A percentile compares a stretch with the other conserved stretches of the same genome.
Evolutionary conservation across 2,113 vertebrate species (phyloP).

Genomic region (Passer montanus): DNA sequence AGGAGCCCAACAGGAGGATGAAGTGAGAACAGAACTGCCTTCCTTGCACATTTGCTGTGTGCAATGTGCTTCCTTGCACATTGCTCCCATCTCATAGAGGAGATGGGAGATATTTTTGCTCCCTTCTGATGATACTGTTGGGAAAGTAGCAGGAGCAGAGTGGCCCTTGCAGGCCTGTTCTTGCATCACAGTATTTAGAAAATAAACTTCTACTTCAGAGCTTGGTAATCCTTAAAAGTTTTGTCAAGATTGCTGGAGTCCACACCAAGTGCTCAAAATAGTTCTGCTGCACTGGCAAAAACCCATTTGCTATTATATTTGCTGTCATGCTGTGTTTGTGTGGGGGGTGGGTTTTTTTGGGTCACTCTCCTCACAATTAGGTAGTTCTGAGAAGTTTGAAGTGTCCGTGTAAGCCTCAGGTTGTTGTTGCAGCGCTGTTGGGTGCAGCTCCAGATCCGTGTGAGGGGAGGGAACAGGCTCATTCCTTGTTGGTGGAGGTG

Average conservation of each 20-base stretch:
- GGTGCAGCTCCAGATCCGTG: fast-evolving
- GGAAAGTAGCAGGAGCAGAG: background rate
- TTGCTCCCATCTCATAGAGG: background rate
- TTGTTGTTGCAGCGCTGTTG: background rate
- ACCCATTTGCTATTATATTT: background rate
- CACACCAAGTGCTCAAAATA: background rate
- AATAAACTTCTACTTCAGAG: background rate
- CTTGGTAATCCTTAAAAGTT: background rate
- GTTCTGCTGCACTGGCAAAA: background rate
- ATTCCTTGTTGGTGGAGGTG: background rate
- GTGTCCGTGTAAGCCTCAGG: background rate
- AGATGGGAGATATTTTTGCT: conserved; percentile 16
- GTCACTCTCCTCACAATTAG: background rate
- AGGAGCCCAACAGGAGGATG: background rate
- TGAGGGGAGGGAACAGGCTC: background rate
- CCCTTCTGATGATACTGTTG: background rate
- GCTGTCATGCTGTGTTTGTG: background rate
- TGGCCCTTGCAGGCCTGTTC: background rate
- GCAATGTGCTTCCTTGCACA: background rate
- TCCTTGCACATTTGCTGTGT: background rate
- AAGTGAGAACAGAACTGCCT: background rate
- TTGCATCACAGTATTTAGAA: background rate
- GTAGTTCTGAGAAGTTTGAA: background rate
- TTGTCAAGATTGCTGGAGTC: background rate
- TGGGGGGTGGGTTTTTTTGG: background rate